Percentiles rank a stretch among this genome's conserved stretches.
Evolutionary conservation across 2,113 vertebrate genomes (phyloP).

Genomic region (Mobula hypostoma): DNA sequence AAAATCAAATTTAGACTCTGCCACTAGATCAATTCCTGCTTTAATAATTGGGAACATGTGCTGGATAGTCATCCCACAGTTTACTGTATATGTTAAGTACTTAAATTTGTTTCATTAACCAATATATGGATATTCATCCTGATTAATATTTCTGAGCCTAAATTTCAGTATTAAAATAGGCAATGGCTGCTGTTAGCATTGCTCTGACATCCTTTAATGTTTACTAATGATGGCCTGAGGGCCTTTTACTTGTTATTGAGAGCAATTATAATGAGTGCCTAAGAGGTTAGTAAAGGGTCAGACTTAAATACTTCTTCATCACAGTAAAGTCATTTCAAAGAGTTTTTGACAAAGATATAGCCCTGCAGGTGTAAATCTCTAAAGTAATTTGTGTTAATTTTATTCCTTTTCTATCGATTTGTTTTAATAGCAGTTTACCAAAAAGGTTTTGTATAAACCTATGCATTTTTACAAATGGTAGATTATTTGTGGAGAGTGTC

Average conservation of each 20-base stretch:
- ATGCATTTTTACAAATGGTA: not conserved
- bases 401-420: constrained; percentile 19
- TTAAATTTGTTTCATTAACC: not conserved
- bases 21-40: not conserved
- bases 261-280: constrained; percentile 30
- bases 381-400: not conserved
- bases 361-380: not conserved
- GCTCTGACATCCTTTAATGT: not conserved
- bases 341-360: constrained; percentile 25
- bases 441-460: not conserved
- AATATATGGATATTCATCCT: not conserved
- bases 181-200: not conserved
- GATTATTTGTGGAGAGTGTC: not conserved
- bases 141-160: not conserved
- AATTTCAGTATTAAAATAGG: not conserved
- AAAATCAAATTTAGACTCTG: not conserved
- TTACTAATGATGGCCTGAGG: constrained; percentile 3
- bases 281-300: constrained; percentile 32
- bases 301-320: constrained; percentile 7
- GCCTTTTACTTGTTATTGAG: constrained; percentile 27
- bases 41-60: constrained; percentile 1
- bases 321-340: constrained; percentile 22
- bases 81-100: not conserved
- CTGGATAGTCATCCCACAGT: not conserved
- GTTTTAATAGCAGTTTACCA: not conserved